Evolutionary conservation across 2,113 vertebrate species (phyloP), one percentile per base, ranked within the genome.

Genomic region (Neotoma lepida): DNA sequence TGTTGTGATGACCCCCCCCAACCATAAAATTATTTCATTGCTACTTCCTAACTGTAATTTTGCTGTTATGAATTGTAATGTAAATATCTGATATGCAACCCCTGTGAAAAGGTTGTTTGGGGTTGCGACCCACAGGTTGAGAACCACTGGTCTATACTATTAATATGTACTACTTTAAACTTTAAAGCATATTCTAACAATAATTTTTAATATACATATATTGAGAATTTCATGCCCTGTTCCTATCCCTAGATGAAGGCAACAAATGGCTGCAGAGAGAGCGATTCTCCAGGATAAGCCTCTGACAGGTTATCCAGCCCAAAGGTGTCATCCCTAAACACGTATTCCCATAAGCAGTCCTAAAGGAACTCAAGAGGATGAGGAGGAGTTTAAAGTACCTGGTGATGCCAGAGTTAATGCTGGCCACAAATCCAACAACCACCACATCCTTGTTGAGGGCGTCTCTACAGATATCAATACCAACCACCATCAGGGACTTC

Each of bases 391-490:
- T 54, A 92, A 91, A 39, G 77, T 98, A 98, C 98, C 97, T 98
- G 96, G 98, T 96, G 13, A 95, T 78, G 73, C 64, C 94, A 84
- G 96, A 85, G 88, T 98, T 98, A 46, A 96, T 87, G 93, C 98
- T 98, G 96, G 98, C 97, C 94, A 98, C 98, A 88, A 98, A 98
- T 80, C 95, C 97, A 76, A 97, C 97, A 58, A 98, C 96, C 12
- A 94, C 90, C 26, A 44, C 71, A 39, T 92, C 97, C 88, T 96
- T 66, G 17, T 22, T 81, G 84, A 96, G 20, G 0, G 96, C 78
- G 24, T 98, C 98, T 96, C 96, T 98, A 92, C 86, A 56, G 44
- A 97, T 90, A 81, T 96, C 98, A 22, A 92, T 97, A 2, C 98
- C 98, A 4, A 98, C 94, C 82, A 98, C 96, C 96, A 98, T 97